Evolutionary conservation across 2,113 vertebrate genomes (phyloP), one percentile per base, ranked within the genome.

Genomic region (Pseudorhombus dupliciocellatus): DNA sequence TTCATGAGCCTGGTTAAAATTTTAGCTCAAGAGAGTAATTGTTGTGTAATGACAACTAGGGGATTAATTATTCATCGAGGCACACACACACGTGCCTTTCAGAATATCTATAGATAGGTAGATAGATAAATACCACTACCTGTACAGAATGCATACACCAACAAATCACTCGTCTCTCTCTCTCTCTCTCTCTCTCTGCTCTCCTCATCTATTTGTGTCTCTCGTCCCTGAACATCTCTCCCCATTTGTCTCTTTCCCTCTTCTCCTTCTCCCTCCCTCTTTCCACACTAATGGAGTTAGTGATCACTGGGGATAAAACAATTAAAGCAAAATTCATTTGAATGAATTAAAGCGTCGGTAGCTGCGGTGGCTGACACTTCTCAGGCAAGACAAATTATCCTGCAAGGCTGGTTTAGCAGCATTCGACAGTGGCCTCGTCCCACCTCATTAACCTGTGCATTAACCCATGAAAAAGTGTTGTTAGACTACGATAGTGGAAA

Each of bases 311-410:
- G 80, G 82, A 89, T 87, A 63, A 89, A 90, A 88, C 86, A 89
- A 89, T 88, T 85, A 90, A 88, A 90, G 77, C 69, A 56, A 90
- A 88, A 88, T 84, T 85, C 73, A 89, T 85, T 89, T 85, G 82
- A 85, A 88, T 87, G 84, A 88, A 88, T 90, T 87, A 85, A 89
- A 83, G 87, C 79, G 78, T 65, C 70, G 75, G 68, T 68, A 84
- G 73, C 84, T 64, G 84, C 75, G 53, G 80, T 55, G 40, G 72
- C 78, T 77, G 81, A 78, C 75, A 80, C 87, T 77, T 88, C 71
- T 78, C 80, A 88, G 68, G 82, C 87, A 79, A 87, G 84, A 88
- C 64, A 7, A 87, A 90, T 90, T 79, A 88, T 76, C 80, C 77
- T 75, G 85, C 85, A 82, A 82, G 89, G 59, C 82, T 86, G 84